Percentiles rank a stretch among this genome's conserved stretches.
Evolutionary conservation across 2,797 vertebrate species (phyloP).

Genomic region (Gobionotothen gibberifrons): DNA sequence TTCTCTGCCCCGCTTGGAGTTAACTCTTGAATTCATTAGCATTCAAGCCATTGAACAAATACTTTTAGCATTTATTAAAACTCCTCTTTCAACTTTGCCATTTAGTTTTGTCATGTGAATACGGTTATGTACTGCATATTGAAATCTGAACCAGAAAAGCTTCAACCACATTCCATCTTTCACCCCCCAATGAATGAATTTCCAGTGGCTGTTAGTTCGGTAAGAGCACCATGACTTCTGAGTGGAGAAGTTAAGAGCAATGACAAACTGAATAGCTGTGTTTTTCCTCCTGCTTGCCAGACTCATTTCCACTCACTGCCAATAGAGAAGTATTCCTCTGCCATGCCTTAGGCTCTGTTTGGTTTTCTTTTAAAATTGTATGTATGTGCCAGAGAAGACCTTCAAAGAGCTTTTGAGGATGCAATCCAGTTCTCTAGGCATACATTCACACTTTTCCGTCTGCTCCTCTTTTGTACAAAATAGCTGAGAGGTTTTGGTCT

Average conservation of each 20-base stretch:
- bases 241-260: conserved; percentile 47
- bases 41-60: neutral
- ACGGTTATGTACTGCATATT: neutral
- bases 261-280: conserved; percentile 42
- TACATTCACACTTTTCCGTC: conserved; percentile 36
- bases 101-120: neutral
- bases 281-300: conserved; percentile 27
- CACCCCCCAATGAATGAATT: neutral
- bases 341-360: conserved; percentile 43
- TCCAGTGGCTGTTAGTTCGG: conserved; percentile 18
- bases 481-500: conserved; percentile 33
- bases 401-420: conserved; percentile 54
- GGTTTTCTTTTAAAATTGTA: conserved; percentile 40
- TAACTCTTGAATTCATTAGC: conserved; percentile 9
- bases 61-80: neutral
- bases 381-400: conserved; percentile 36
- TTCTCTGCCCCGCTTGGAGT: neutral
- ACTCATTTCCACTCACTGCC: conserved; percentile 34
- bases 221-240: conserved; percentile 23
- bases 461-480: conserved; percentile 25
- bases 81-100: neutral
- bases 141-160: conserved; percentile 8
- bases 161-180: conserved; percentile 5
- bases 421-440: conserved; percentile 42
- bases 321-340: conserved; percentile 42